phyloP scores from a whole-genome alignment of 2,113 vertebrate genomes.

The Nesogale talazaci region DNA sequence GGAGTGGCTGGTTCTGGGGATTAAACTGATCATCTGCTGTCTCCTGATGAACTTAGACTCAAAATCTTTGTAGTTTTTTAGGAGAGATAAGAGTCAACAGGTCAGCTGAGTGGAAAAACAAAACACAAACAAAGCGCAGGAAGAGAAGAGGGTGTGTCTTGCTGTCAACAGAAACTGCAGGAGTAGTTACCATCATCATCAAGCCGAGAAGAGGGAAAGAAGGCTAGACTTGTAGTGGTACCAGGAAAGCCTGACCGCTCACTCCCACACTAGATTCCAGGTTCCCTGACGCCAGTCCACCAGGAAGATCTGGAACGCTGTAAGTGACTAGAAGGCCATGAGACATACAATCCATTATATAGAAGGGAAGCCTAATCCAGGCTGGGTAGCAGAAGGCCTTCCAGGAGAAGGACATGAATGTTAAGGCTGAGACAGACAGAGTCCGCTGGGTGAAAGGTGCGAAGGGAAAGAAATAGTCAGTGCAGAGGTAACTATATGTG shows the following conservation, averaged over 20 bases:
- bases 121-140: neutral
- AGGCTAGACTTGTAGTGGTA: neutral
- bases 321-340: neutral
- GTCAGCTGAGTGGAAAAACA: neutral
- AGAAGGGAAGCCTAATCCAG: neutral
- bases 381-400: neutral
- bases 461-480: accelerated
- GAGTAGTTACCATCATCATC: neutral
- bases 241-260: neutral
- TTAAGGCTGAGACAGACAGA: neutral
- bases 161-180: neutral
- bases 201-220: neutral
- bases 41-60: neutral
- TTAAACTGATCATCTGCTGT: neutral
- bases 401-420: neutral
- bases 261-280: neutral
- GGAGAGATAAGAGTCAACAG: neutral
- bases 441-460: neutral
- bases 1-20: neutral
- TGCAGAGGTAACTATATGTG: neutral
- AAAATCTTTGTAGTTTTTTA: neutral
- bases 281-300: neutral
- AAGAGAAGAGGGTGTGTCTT: neutral
- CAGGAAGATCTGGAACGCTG: neutral
- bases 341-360: neutral